Conservation (phyloP, 2,888 invertebrate genomes). For the Eurytoma adleriae region DNA sequence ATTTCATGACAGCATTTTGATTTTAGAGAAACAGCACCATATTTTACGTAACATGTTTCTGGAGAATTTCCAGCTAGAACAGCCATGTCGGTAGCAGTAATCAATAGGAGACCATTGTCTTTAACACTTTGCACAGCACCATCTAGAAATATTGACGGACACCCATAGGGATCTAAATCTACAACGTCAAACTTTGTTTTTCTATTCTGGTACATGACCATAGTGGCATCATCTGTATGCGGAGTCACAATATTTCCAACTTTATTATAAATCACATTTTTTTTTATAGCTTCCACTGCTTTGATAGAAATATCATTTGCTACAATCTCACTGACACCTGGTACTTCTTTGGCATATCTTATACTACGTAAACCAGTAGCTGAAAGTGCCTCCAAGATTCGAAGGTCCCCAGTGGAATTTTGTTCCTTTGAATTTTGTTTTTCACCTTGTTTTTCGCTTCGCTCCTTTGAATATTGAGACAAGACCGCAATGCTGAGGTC, state of each 20-base stretch:
- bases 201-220: conserved; percentile 90
- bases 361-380: conserved; percentile 97
- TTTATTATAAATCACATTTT: conserved; percentile 86
- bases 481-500: conserved; percentile 91
- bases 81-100: conserved; percentile 99
- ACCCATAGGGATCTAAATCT: conserved; percentile 98
- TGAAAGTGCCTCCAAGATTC: conserved; percentile 94
- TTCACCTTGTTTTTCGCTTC: conserved; percentile 51
- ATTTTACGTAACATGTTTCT: conserved; percentile 95
- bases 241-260: conserved; percentile 86
- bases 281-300: conserved; percentile 91
- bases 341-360: conserved; percentile 94
- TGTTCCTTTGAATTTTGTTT: conserved; percentile 71
- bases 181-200: conserved; percentile 88
- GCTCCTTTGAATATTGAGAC: conserved; percentile 81
- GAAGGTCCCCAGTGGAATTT: conserved; percentile 75
- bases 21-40: conserved; percentile 92
- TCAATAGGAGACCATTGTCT: conserved; percentile 91
- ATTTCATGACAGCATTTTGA: conserved; percentile 96
- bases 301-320: conserved; percentile 93
- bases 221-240: conserved; percentile 91
- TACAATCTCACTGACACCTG: conserved; percentile 87
- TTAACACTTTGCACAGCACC: conserved; percentile 88
- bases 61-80: conserved; percentile 96
- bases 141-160: conserved; percentile 94